Evolutionary conservation across 2,113 vertebrate genomes (phyloP).

Genomic region (Upupa epops): DNA sequence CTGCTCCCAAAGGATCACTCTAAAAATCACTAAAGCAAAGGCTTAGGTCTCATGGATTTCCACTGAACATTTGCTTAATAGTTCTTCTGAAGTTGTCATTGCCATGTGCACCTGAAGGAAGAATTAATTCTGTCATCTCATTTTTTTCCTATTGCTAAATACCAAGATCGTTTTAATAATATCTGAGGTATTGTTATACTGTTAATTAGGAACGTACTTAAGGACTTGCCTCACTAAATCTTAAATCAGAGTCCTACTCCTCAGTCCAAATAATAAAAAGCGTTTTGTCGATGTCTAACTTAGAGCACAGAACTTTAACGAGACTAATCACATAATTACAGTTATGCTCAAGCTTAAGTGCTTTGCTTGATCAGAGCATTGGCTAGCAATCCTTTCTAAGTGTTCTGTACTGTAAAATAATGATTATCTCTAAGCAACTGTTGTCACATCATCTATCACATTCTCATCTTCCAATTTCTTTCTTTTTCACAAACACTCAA

Average conservation of each 20-base stretch:
- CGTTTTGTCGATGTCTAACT: background rate
- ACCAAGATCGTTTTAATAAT: background rate
- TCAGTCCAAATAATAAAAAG: conserved; percentile 1
- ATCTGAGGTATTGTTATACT: background rate
- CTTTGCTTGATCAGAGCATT: conserved; percentile 38
- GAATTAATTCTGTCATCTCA: background rate
- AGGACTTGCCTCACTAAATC: conserved; percentile 32
- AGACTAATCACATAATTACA: conserved; percentile 48
- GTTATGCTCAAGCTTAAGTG: conserved; percentile 15
- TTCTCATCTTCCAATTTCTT: background rate
- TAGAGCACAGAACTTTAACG: conserved; percentile 34
- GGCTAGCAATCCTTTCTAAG: conserved; percentile 33
- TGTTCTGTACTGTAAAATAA: background rate
- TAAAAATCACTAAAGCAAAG: background rate
- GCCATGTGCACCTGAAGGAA: background rate
- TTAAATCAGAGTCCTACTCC: conserved; percentile 18
- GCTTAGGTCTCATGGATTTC: background rate
- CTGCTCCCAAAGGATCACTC: background rate
- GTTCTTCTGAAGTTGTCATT: background rate
- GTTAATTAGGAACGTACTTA: conserved; percentile 11
- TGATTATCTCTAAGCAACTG: conserved; percentile 13
- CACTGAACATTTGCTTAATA: background rate
- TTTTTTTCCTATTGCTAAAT: background rate
- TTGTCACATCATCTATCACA: background rate
- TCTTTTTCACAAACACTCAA: background rate